These are phyloP conservation scores for Ceryle rudis DNA, from an alignment of 2,797 vertebrate species.

Conservation along the genomic window DNA sequence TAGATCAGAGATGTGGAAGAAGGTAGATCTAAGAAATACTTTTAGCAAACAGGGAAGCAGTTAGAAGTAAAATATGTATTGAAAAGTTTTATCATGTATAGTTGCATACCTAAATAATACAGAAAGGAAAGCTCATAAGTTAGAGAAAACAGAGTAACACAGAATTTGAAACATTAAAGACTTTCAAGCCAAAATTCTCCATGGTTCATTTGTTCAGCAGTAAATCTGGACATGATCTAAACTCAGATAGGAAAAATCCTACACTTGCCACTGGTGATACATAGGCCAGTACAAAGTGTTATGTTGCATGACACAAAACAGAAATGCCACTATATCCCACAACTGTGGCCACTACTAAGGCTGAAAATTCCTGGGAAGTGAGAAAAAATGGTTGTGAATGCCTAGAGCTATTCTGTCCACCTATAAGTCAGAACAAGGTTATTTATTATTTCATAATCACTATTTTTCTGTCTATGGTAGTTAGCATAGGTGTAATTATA, in stretches of 20 bases:
- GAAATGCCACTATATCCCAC: neutral
- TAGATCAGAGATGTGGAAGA: neutral
- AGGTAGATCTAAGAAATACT: neutral
- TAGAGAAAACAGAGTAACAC: neutral
- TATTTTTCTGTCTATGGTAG: neutral
- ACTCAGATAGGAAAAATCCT: neutral
- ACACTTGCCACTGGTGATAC: neutral
- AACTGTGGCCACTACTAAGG: neutral
- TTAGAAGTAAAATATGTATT: neutral
- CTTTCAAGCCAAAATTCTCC: neutral
- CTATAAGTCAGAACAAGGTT: neutral
- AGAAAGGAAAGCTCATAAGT: neutral
- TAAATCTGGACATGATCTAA: neutral
- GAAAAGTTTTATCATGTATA: neutral
- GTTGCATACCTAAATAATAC: neutral
- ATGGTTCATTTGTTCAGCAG: neutral
- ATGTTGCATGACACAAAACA: neutral
- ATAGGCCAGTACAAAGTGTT: neutral
- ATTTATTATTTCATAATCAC: conserved; percentile 4
- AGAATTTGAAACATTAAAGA: neutral
- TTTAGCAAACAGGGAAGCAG: neutral
- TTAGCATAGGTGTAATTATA: too few species aligned
- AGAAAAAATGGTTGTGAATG: neutral
- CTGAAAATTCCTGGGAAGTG: neutral
- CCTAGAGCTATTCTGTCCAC: neutral